Base-by-base conservation (phyloP, 2,113 vertebrate species). In the Bubo blakistoni region DNA sequence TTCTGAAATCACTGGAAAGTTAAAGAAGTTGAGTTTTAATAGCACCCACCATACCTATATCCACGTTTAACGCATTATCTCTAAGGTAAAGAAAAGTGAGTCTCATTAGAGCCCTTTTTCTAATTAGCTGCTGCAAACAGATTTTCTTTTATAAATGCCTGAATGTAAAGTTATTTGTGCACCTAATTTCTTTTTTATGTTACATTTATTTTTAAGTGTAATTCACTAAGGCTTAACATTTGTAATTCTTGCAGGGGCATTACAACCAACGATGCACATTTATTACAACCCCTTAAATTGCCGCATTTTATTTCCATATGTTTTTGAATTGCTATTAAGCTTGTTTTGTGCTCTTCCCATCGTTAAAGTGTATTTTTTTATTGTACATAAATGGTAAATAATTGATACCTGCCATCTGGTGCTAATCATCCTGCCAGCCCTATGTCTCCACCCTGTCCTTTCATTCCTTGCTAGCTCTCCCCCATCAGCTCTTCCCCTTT, bases 321-420 rank as follows among this genome's bases (percentile, higher is more conserved):
- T 97, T 98, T 98, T 98, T 94, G 95, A 98, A 98, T 95, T 91
- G 97, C 96, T 97, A 95, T 95, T 92, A 97, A 98, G 97, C 97
- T 97, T 96, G 97, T 97, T 98, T 97, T 95, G 89, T 98, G 96
- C 96, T 97, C 97, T 98, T 98, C 96, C 96, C 96, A 95, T 96
- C 88, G 63, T 97, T 97, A 98, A 97, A 98, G 92, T 96, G 96
- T 95, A 95, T 97, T 98, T 98, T 97, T 97, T 98, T 97, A 98
- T 97, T 96, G 97, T 98, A 88, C 94, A 95, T 98, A 98, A 98
- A 98, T 96, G 97, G 97, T 98, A 98, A 98, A 98, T 98, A 98
- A 98, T 98, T 98, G 98, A 98, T 98, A 98, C 98, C 97, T 98
- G 98, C 98, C 98, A 98, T 97, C 97, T 98, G 98, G 94, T 91